Evolutionary conservation across 2,888 invertebrate genomes (phyloP), one percentile per base, ranked within the genome.

Genomic region (Spatulosminthurus flaviceps): DNA sequence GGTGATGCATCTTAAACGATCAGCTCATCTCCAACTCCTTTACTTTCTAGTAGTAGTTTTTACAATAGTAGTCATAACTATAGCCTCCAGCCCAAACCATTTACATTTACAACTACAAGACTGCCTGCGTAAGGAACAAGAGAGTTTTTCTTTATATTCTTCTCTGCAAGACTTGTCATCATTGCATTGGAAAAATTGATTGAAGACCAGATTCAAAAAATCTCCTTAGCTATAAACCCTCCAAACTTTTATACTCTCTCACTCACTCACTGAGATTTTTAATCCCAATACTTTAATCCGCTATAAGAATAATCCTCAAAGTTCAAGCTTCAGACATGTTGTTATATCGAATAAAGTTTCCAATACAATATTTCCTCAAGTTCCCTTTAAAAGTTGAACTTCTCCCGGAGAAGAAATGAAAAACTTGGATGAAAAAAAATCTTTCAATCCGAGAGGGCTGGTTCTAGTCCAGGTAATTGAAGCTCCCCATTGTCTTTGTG

Each of bases 401-500:
- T 9, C 51, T 34, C 51, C 51, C 51, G 51, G 16, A 51, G 51
- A 51, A 51, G 1, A 51, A 7, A 34, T 34, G 41, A 9, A 41
- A 41, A 7, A 9, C 34, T 34, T 22, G 21, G 42, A 51, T 19
- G 11, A 41, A 11, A 72, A 26, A 74, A 51, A 74, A 13, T n/a
- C 60, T 60, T 61, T 74, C 5, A 71, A 42, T 71, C 69, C 9
- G 69, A 69, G 69, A 34, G 34, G 28, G 28, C 26, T 69, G 28
- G 74, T 60, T 64, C 66, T 76, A 60, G 34, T 75, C 42, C 64
- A 42, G 66, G 66, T 76, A 76, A 76, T 76, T 76, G 66, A 76
- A 76, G 66, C 75, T 28, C 75, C 66, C 75, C 64, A 76, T 76
- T 76, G 75, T 76, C 67, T 76, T 76, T 76, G 66, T 61, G 26